A percentile compares a stretch with the other conserved stretches of the same genome.
phyloP scores from a whole-genome alignment of 2,888 invertebrate species.

The Meteorus colon region DNA sequence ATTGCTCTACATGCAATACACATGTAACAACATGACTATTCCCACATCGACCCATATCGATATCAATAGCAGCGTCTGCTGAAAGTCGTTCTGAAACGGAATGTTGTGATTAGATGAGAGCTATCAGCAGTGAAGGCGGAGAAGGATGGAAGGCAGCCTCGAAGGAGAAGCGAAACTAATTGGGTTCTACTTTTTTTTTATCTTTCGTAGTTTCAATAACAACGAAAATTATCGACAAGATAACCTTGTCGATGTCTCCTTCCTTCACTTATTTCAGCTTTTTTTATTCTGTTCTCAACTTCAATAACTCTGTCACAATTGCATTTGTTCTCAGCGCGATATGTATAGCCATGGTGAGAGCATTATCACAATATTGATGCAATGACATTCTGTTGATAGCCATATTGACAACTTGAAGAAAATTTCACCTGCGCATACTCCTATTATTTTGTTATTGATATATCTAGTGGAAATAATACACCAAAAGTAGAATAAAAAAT shows the following conservation, averaged over 20 bases:
- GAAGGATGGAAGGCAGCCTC: constrained; percentile 47
- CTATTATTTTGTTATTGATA: too few species aligned
- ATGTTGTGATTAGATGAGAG: constrained; percentile 27
- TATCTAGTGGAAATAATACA: too few species aligned
- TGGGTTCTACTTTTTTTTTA: constrained; percentile 51
- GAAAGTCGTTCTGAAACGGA: constrained; percentile 11
- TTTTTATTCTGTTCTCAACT: neutral
- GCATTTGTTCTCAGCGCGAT: neutral
- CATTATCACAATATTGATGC: neutral
- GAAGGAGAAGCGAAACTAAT: constrained; percentile 66
- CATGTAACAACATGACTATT: constrained; percentile 54
- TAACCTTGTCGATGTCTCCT: neutral
- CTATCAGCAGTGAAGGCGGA: constrained; percentile 39
- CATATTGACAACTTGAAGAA: too few species aligned
- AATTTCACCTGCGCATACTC: too few species aligned
- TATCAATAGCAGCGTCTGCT: constrained; percentile 8
- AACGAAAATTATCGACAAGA: neutral
- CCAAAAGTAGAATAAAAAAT: neutral
- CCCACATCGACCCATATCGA: neutral
- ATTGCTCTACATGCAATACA: neutral
- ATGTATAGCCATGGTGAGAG: neutral
- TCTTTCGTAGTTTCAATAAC: constrained; percentile 1
- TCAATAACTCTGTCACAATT: neutral
- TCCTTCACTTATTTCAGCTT: neutral
- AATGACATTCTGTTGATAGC: too few species aligned